Conservation (phyloP, 1,140 invertebrate species). For the Caenorhabditis remanei region DNA sequence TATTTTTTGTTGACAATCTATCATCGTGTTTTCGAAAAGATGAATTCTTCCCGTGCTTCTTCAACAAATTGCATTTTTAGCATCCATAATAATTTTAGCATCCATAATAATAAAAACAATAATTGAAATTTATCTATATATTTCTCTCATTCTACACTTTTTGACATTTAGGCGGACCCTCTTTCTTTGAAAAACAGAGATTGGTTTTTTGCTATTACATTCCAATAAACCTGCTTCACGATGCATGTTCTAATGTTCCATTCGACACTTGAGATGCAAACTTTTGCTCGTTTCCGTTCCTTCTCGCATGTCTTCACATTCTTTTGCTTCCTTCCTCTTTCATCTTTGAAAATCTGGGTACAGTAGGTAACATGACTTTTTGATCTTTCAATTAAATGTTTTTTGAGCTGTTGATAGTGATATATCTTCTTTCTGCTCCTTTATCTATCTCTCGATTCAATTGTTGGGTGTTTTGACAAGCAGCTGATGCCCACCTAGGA, state of each 20-base stretch:
- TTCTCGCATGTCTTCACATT: not conserved
- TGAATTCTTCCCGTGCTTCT: too few relatives aligned
- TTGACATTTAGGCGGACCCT: too few relatives aligned
- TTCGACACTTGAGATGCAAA: conserved; percentile 44
- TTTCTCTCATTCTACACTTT: too few relatives aligned
- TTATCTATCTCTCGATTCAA: not conserved
- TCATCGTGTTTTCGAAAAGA: too few relatives aligned
- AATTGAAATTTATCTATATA: too few relatives aligned
- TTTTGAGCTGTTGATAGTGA: not conserved
- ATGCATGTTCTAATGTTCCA: conserved; percentile 53
- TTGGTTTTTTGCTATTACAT: not conserved
- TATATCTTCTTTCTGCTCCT: not conserved
- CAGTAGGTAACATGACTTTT: conserved; percentile 11
- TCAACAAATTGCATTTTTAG: too few relatives aligned
- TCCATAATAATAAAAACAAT: too few relatives aligned
- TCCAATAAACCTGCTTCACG: conserved; percentile 26
- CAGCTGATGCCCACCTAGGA: not conserved
- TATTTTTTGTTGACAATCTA: too few relatives aligned
- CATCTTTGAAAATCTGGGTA: not conserved
- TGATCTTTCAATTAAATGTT: not conserved
- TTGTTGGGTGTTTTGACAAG: conserved; percentile 27
- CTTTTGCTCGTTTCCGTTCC: conserved; percentile 13
- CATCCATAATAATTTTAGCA: too few relatives aligned
- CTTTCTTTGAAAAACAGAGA: not conserved
- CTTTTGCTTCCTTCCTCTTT: not conserved